Evolutionary conservation across 2,113 vertebrate species (phyloP).

Genomic region (Cinclus cinclus): DNA sequence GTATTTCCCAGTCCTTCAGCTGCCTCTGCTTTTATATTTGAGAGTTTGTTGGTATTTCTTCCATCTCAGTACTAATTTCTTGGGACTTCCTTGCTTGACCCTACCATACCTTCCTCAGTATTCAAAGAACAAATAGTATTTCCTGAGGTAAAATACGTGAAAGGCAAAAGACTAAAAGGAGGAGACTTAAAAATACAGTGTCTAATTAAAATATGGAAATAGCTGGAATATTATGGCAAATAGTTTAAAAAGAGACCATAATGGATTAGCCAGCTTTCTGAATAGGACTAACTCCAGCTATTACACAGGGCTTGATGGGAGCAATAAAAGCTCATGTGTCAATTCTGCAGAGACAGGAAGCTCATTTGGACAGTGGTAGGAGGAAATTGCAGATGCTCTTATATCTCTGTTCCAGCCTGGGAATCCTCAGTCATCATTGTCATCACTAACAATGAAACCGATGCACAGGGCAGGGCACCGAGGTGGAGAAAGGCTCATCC

Average conservation of each 20-base stretch:
- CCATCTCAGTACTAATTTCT: not conserved
- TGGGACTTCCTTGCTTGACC: not conserved
- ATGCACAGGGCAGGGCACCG: not conserved
- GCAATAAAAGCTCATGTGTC: not conserved
- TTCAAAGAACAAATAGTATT: not conserved
- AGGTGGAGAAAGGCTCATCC: not conserved
- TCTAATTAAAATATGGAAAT: not conserved
- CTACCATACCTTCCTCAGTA: not conserved
- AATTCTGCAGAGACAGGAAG: not conserved
- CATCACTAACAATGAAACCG: not conserved
- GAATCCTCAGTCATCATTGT: not conserved
- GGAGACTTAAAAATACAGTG: not conserved
- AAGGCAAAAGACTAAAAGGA: not conserved
- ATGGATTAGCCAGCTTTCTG: not conserved
- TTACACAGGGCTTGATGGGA: not conserved
- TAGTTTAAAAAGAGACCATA: not conserved
- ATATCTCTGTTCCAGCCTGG: not conserved
- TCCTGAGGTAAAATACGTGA: not conserved
- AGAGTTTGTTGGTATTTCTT: not conserved
- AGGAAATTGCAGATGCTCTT: not conserved
- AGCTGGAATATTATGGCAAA: not conserved
- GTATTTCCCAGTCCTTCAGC: not conserved
- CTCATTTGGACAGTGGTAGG: not conserved
- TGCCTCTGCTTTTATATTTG: not conserved
- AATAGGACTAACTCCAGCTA: not conserved